Evolutionary conservation across 2,888 invertebrate species (phyloP).

Genomic region (Ditylenchus weischeri): DNA sequence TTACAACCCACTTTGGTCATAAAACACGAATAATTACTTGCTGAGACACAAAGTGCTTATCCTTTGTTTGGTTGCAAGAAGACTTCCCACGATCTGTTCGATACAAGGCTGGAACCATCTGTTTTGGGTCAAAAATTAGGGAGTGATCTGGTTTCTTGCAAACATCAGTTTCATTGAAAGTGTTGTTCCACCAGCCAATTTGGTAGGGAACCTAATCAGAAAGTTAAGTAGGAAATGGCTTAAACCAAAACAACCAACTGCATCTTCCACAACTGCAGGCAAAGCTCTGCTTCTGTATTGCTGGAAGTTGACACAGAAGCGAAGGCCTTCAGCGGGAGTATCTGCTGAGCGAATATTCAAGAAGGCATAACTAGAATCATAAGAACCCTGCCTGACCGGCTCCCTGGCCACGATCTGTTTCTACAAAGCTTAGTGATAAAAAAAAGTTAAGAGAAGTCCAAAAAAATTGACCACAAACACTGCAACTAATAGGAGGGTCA

Average conservation of each 20-base stretch:
- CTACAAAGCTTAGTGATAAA: no score
- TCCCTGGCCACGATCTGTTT: not conserved
- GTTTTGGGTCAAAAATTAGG: conserved; percentile 10
- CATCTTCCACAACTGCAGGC: conserved; percentile 26
- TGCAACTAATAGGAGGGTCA: no score
- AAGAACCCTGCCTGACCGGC: not conserved
- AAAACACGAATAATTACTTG: not conserved
- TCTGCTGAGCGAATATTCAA: conserved; percentile 24
- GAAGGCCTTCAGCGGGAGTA: not conserved
- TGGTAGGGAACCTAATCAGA: conserved; percentile 1
- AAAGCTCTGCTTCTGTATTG: conserved; percentile 38
- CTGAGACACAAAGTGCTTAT: conserved; percentile 2
- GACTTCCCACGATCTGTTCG: conserved; percentile 8
- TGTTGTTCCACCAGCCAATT: conserved; percentile 24
- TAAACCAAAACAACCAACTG: conserved; percentile 21
- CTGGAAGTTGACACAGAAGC: conserved; percentile 50
- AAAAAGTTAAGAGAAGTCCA: no score
- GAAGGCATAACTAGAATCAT: conserved; percentile 37
- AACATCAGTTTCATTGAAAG: conserved; percentile 4
- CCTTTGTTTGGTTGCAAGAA: not conserved
- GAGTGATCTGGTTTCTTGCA: conserved; percentile 11
- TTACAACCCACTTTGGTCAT: no score
- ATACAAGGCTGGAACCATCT: conserved; percentile 19
- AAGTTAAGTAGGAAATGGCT: not conserved
- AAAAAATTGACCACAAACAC: no score